These are phyloP conservation scores for Cyphomyrmex costatus DNA, from an alignment of 1,140 invertebrate species.

Conservation along the genomic window DNA sequence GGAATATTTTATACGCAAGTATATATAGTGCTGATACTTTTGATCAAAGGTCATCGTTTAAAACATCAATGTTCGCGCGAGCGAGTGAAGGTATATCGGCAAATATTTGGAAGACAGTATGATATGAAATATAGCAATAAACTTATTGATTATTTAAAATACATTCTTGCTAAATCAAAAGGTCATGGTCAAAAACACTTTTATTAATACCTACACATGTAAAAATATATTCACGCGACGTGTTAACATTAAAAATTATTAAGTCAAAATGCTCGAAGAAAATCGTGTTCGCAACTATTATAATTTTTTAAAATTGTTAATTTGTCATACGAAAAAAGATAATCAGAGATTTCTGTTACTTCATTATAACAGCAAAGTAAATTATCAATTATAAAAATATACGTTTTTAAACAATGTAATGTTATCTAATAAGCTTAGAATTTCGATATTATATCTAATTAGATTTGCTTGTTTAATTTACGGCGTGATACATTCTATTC, in stretches of 20 bases:
- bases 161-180: not conserved
- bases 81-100: no score
- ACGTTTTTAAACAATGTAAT: not conserved
- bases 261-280: conserved; percentile 7
- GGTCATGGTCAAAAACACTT: not conserved
- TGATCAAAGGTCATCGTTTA: not conserved
- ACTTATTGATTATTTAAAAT: not conserved
- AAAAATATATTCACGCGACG: not conserved
- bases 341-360: not conserved
- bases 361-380: not conserved
- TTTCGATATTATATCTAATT: conserved; percentile 35
- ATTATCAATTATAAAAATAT: not conserved
- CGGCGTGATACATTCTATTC: not conserved
- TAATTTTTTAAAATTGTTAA: not conserved
- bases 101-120: not conserved
- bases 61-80: not conserved
- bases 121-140: not conserved
- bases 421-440: not conserved
- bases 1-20: not conserved
- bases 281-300: not conserved
- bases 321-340: no score
- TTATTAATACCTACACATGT: conserved; percentile 2
- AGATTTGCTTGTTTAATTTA: conserved; percentile 8
- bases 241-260: not conserved
- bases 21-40: not conserved